Conservation (phyloP, 2,888 invertebrate species). For the Metallyticus violacea region DNA sequence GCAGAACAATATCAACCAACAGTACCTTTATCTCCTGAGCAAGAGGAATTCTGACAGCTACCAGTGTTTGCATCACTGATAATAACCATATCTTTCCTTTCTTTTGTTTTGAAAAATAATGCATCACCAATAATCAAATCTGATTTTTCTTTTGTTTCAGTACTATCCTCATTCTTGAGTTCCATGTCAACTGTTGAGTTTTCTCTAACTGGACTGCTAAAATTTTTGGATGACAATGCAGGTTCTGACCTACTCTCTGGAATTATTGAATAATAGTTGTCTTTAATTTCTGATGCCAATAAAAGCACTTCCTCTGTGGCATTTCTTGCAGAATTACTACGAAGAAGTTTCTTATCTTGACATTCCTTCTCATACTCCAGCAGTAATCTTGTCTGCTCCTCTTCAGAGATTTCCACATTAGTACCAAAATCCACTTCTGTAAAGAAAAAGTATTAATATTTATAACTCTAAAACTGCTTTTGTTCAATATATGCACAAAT, state of each 20-base stretch:
- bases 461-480: too few species aligned
- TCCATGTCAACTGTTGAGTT: background rate
- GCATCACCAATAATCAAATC: background rate
- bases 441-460: too few species aligned
- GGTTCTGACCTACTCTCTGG: slow-evolving; percentile 6
- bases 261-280: slow-evolving; percentile 14
- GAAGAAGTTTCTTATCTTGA: slow-evolving; percentile 39
- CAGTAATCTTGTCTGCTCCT: slow-evolving; percentile 64
- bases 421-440: slow-evolving; percentile 60
- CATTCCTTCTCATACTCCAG: slow-evolving; percentile 68
- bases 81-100: slow-evolving; percentile 35
- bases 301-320: background rate
- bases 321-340: slow-evolving; percentile 25
- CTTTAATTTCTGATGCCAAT: slow-evolving; percentile 1
- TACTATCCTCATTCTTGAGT: background rate
- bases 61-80: slow-evolving; percentile 35
- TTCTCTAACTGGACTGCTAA: background rate
- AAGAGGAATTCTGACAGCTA: slow-evolving; percentile 38
- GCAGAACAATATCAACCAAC: background rate
- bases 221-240: background rate
- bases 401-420: slow-evolving; percentile 66
- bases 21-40: slow-evolving; percentile 34
- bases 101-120: slow-evolving; percentile 27
- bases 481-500: too few species aligned
- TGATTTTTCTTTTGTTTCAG: background rate